Base-by-base conservation (phyloP, 2,797 vertebrate genomes). In the Protosalanx chinensis region DNA sequence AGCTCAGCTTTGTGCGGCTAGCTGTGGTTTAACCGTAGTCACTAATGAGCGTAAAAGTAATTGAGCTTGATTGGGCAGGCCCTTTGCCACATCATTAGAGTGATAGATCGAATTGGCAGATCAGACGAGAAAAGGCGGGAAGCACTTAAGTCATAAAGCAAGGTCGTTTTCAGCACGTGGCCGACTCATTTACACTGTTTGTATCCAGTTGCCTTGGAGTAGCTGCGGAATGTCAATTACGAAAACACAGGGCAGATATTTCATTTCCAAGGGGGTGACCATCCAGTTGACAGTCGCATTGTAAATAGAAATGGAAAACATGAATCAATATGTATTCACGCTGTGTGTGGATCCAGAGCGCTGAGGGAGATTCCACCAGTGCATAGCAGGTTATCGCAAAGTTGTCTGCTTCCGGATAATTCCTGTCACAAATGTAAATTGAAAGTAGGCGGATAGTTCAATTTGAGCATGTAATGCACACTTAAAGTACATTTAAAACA, bases 51-150 rank as follows among this genome's bases (percentile, higher is more conserved):
- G 88, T 91, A 90, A 91, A 92, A 92, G 92, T 94, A 84, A 88
- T 85, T 81, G 85, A 73, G 80, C 82, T 79, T 94, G 94, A 96
- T 95, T 93, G 92, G 94, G 86, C 91, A 93, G 92, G 94, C 92
- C 91, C 92, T 86, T 89, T 88, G 92, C 89, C 94, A 89, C 88
- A 87, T 93, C 92, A 94, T 95, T 95, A 94, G 87, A 93, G 91
- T 95, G 93, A 95, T 93, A 92, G 93, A 95, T 93, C 81, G 88
- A 93, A 93, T 81, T 88, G 90, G 88, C 84, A 93, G 91, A 93
- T 93, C 92, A 88, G 84, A 90, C 90, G 83, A 88, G 86, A 88
- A 91, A 87, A 86, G 85, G 84, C 86, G 86, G 93, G 89, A 90
- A 90, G 90, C 49, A 69, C 88, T 89, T 86, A 91, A 90, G 92